Evolutionary conservation across 53 echinoderm and acorn worm genomes (phyloP).

Genomic region (Holothuria scabra): DNA sequence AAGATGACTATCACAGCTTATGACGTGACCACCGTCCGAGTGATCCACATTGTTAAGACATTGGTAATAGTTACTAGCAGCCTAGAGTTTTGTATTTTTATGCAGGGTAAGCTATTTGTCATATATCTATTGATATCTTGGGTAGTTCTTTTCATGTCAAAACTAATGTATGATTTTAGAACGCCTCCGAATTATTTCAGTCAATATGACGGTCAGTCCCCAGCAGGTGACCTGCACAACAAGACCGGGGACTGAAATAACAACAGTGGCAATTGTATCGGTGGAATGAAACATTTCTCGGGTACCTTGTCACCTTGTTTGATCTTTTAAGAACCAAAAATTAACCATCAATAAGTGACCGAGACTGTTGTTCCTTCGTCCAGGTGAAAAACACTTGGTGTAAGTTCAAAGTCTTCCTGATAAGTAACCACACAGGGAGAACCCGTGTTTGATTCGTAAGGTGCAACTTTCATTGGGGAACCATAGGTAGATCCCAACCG

Average conservation of each 20-base stretch:
- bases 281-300: not conserved
- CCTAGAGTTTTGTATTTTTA: too few relatives aligned
- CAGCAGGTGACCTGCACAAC: not conserved
- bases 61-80: too few relatives aligned
- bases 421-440: slow-evolving; percentile 36
- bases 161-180: not conserved
- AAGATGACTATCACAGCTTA: too few relatives aligned
- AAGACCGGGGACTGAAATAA: slow-evolving; percentile 16
- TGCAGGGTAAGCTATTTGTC: too few relatives aligned
- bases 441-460: not conserved
- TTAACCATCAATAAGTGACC: not conserved
- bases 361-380: slow-evolving; percentile 26
- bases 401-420: slow-evolving; percentile 39
- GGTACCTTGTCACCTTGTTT: slow-evolving; percentile 29
- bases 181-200: not conserved
- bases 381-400: slow-evolving; percentile 41
- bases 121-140: too few relatives aligned
- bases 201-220: not conserved
- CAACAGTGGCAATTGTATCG: slow-evolving; percentile 33
- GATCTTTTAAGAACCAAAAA: not conserved
- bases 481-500: slow-evolving; percentile 44
- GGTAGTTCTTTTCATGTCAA: too few relatives aligned
- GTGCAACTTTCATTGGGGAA: slow-evolving; percentile 28
- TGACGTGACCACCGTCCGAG: too few relatives aligned
- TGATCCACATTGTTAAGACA: too few relatives aligned